Base-by-base conservation (phyloP, 2,113 vertebrate species). In the Neotragus moschatus region DNA sequence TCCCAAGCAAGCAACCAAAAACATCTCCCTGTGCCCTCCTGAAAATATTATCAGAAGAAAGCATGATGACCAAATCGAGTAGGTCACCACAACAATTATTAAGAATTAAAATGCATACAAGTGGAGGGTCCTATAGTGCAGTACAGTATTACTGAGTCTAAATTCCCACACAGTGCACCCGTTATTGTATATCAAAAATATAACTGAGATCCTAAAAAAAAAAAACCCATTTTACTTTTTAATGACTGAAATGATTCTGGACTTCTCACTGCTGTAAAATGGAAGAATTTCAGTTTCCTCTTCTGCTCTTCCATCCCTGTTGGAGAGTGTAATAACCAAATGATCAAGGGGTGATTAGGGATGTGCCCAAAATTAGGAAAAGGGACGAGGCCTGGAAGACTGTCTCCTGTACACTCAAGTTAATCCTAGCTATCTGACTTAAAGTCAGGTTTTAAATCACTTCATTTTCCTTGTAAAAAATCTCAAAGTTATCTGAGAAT, bases 401-500 rank as follows among this genome's bases (percentile, higher is more conserved):
- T 19, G 14, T 55, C 11, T 26, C 7, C 33, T 39, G 15, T 63
- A 63, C 2, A 30, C 7, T 15, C 4, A 11, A 58, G 30, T 84
- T 51, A 91, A 60, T 13, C 25, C 39, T 39, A 13, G 53, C 88
- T 36, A 82, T 7, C 13, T 95, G 39, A 0, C 8, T 49, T 93
- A 96, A n/a, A 73, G 43, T 16, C 21, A 26, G 36, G 30, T 43
- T 88, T 61, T 53, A 89, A 66, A 84, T 70, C 8, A 90, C 10
- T 66, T 95, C 11, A 82, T 70, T 81, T 86, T 92, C 26, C 43
- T 43, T 66, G 30, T 36, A 87, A 95, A 96, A 80, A 90, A 82
- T 26, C 66, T 63, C 60, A 77, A 88, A 91, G 86, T 82, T 88
- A 93, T 47, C 45, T 82, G 43, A 97, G 86, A 97, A 87, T 23